Conservation (phyloP, 1,140 invertebrate genomes). For the Marisa cornuarietis region DNA sequence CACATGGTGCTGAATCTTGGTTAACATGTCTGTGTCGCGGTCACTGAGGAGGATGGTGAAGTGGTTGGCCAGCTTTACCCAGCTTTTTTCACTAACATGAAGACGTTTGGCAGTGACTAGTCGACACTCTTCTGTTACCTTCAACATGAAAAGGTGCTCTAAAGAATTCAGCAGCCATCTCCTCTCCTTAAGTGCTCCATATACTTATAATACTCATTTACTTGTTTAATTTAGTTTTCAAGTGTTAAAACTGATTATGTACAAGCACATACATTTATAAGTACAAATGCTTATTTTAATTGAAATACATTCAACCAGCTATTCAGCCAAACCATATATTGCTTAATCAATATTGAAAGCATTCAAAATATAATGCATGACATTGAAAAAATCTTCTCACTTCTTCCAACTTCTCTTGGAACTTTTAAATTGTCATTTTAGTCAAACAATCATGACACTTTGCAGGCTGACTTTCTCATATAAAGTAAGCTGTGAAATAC, state of each 20-base stretch:
- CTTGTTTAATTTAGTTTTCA: neutral
- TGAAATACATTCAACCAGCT: no score
- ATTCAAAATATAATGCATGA: no score
- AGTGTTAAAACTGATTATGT: neutral
- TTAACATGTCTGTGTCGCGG: conserved; percentile 61
- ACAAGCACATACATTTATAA: no score
- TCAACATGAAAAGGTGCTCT: conserved; percentile 6
- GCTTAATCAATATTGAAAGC: no score
- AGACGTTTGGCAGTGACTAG: conserved; percentile 62
- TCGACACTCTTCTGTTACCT: conserved; percentile 63
- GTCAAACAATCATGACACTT: no score
- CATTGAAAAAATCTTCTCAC: no score
- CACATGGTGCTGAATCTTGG: conserved; percentile 50
- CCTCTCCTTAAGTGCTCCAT: neutral
- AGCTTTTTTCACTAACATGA: conserved; percentile 62
- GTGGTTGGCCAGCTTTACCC: conserved; percentile 63
- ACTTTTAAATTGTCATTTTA: no score
- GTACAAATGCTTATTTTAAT: no score
- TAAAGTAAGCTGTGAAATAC: no score
- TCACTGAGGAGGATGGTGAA: conserved; percentile 65
- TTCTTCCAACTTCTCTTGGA: no score
- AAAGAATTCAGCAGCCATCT: neutral
- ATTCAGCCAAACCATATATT: no score
- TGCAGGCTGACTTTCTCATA: no score
- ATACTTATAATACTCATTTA: neutral